Evolutionary conservation across 2,888 invertebrate species (phyloP).

Genomic region (Selenia dentaria): DNA sequence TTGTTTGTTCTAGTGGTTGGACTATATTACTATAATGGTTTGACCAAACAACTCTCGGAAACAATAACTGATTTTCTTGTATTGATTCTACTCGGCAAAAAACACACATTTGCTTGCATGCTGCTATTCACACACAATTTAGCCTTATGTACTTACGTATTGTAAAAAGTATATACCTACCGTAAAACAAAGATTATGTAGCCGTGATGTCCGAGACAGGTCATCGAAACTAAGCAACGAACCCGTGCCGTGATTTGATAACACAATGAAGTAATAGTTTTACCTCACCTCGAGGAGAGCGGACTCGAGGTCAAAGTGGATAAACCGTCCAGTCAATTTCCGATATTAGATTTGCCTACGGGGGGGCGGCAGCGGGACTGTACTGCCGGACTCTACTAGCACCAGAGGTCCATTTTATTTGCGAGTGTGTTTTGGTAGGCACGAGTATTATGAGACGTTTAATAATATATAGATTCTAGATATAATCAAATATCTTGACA

Average conservation of each 20-base stretch:
- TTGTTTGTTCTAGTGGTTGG: too few relatives aligned
- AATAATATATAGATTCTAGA: too few relatives aligned
- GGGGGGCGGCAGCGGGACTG: constrained; percentile 50
- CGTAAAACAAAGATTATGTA: constrained; percentile 1
- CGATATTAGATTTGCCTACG: constrained; percentile 74
- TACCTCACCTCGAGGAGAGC: constrained; percentile 57
- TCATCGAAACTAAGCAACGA: constrained; percentile 20
- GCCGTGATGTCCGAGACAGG: constrained; percentile 14
- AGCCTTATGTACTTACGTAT: too few relatives aligned
- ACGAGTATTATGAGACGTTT: not conserved
- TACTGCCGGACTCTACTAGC: constrained; percentile 35
- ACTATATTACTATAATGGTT: too few relatives aligned
- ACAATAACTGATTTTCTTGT: too few relatives aligned
- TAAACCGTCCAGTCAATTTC: constrained; percentile 72
- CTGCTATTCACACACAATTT: too few relatives aligned
- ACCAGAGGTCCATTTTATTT: constrained; percentile 46
- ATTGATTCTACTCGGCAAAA: too few relatives aligned
- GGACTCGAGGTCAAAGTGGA: constrained; percentile 64
- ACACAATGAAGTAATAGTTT: constrained; percentile 60
- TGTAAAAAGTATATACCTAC: too few relatives aligned
- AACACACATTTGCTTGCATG: too few relatives aligned
- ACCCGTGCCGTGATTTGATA: constrained; percentile 44
- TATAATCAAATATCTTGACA: too few relatives aligned
- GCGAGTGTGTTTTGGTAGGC: constrained; percentile 30
- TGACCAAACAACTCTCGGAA: too few relatives aligned